A percentile compares a stretch with the other conserved stretches of the same genome.
phyloP scores from a whole-genome alignment of 2,888 invertebrate genomes.

The Eudasyphora cyanicolor region DNA sequence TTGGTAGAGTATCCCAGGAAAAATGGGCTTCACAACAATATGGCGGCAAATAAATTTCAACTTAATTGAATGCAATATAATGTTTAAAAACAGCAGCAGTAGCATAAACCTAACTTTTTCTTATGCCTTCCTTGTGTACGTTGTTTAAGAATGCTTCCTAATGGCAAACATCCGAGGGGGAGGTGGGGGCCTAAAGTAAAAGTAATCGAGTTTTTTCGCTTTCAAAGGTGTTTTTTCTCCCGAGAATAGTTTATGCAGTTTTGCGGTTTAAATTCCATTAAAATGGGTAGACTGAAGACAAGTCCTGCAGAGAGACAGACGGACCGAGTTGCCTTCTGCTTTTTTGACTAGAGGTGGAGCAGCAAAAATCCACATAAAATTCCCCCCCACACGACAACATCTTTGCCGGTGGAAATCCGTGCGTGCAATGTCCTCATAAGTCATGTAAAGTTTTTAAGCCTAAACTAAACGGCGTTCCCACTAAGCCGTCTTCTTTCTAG shows the following conservation, averaged over 20 bases:
- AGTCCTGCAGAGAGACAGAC: not conserved
- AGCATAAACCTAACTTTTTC: slow-evolving; percentile 17
- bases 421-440: slow-evolving; percentile 57
- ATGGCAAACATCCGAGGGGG: not conserved
- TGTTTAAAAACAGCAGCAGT: not conserved
- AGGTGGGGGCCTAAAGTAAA: not conserved
- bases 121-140: not conserved
- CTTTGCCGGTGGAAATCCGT: not conserved
- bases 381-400: not conserved
- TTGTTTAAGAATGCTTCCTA: not conserved
- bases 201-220: slow-evolving; percentile 39
- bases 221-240: not conserved
- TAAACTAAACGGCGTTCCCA: slow-evolving; percentile 48
- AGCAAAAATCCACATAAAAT: too few species aligned
- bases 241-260: slow-evolving; percentile 20
- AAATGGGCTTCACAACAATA: slow-evolving; percentile 57
- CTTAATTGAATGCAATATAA: slow-evolving; percentile 62
- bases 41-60: slow-evolving; percentile 65
- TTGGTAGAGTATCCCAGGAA: not conserved
- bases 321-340: too few species aligned
- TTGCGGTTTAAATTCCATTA: slow-evolving; percentile 28
- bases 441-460: slow-evolving; percentile 56
- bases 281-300: not conserved
- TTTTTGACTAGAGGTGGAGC: too few species aligned
- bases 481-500: too few species aligned